Base-by-base conservation (phyloP, 1,140 invertebrate genomes). In the Drosophila quadrilineata region DNA sequence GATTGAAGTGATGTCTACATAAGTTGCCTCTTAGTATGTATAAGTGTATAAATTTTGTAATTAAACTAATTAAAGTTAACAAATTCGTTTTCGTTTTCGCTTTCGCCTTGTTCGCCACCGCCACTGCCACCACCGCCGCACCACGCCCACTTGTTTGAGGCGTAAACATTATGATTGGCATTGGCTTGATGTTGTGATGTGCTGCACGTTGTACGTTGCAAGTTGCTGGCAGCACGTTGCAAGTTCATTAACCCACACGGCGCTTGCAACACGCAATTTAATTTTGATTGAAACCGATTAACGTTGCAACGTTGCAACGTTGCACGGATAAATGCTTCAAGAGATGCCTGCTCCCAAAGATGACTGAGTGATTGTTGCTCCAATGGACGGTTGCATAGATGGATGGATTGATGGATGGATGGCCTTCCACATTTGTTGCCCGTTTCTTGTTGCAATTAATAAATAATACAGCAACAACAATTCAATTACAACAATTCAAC, bases 41-140 rank as follows among this genome's bases (percentile, higher is more conserved):
- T 17, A 14, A 19, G 14, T 65, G 29, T 24, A 38, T 57, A 40
- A 19, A 16, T 59, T 59, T 72, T 29, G 59, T 62, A 77, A 84
- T 85, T 85, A 84, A 86, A 68, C 58, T 79, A 85, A 85, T 85
- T 84, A 85, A 74, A 66, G 68, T 74, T 62, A 74, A 63, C 40
- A 43, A 57, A 71, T 71, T 79, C 63, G 63, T 80, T 85, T 85
- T 85, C 79, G 74, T 79, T 79, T 58, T 62, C 36, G 28, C n/a
- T n/a, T n/a, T 12, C 35, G 57, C 9, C 12, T 10, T 19, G 12
- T 48, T 10, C 14, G 33, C 22, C 24, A 10, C 46, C 22, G 17
- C 19, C 31, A 3, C 33, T 2, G 2, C 3, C 24, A 17, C 16
- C 43, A 17, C 31, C 40, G 12, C 22, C 46, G 6, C 28, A 5